These are phyloP conservation scores for Nomada fabriciana DNA, from an alignment of 2,888 invertebrate genomes.

Conservation along the genomic window DNA sequence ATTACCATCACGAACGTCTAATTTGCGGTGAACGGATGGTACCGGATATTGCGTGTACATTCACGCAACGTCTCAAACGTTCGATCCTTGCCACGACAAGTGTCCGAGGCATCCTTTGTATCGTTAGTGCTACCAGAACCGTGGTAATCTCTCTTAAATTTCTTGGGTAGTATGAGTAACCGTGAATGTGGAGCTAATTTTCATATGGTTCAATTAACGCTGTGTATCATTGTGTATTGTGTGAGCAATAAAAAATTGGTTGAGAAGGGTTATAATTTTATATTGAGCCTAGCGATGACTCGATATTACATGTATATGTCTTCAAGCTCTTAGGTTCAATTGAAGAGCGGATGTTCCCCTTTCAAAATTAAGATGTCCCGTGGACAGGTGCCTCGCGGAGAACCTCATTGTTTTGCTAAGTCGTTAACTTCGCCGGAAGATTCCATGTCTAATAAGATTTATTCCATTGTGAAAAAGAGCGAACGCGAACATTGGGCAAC, in stretches of 20 bases:
- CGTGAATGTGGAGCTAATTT: background rate
- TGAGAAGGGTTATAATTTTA: too few relatives aligned
- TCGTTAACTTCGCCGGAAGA: slow-evolving; percentile 9
- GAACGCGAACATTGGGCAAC: slow-evolving; percentile 33
- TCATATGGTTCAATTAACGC: background rate
- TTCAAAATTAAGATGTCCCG: background rate
- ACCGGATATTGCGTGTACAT: slow-evolving; percentile 61
- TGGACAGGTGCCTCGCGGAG: background rate
- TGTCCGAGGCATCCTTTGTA: background rate
- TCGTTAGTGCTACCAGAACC: slow-evolving; percentile 6
- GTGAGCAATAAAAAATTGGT: slow-evolving; percentile 3
- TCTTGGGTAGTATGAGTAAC: background rate
- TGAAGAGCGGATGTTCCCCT: background rate
- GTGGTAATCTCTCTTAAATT: background rate
- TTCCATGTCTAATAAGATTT: slow-evolving; percentile 10
- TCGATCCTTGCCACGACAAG: slow-evolving; percentile 30
- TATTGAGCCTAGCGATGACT: background rate
- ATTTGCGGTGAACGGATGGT: slow-evolving; percentile 50
- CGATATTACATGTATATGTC: too few relatives aligned
- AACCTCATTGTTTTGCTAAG: slow-evolving; percentile 19
- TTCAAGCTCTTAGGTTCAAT: background rate
- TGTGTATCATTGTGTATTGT: background rate
- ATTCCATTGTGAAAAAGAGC: slow-evolving; percentile 7
- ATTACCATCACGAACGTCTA: slow-evolving; percentile 59
- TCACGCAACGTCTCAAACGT: slow-evolving; percentile 38